Conservation (phyloP, 2,797 vertebrate species). For the Amblyraja radiata region DNA sequence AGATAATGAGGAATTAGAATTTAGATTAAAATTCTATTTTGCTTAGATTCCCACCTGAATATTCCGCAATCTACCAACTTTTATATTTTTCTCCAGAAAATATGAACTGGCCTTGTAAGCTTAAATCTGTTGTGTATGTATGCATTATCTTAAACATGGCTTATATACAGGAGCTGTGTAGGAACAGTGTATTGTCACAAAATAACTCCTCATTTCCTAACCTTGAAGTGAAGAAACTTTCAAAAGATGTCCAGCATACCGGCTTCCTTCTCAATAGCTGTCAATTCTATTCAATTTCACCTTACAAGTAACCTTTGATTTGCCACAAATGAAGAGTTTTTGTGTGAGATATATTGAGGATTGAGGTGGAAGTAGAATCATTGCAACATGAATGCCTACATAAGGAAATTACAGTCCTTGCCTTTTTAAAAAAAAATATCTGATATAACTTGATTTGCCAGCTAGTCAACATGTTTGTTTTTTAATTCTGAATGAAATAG, state of each 20-base stretch:
- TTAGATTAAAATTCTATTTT: not conserved
- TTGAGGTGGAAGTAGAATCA: no score
- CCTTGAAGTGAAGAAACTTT: not conserved
- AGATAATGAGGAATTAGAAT: not conserved
- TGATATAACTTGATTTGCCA: not conserved
- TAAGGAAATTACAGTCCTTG: no score
- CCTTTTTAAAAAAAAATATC: no score
- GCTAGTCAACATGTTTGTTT: not conserved
- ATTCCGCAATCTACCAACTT: not conserved
- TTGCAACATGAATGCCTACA: no score
- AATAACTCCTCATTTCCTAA: not conserved
- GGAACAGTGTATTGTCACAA: not conserved
- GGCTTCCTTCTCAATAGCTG: not conserved
- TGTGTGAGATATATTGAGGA: not conserved
- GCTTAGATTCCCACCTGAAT: not conserved
- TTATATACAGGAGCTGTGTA: not conserved
- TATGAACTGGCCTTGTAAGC: not conserved
- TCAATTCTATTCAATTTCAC: not conserved
- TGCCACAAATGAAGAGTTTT: not conserved
- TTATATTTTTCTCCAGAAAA: not conserved
- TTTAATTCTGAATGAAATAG: not conserved
- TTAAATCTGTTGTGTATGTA: not conserved
- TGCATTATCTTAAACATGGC: not conserved
- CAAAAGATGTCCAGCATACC: not conserved
- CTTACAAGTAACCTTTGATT: not conserved